These are phyloP conservation scores for Drosophila mercatorum DNA, from an alignment of 2,888 invertebrate genomes.

Conservation along the genomic window DNA sequence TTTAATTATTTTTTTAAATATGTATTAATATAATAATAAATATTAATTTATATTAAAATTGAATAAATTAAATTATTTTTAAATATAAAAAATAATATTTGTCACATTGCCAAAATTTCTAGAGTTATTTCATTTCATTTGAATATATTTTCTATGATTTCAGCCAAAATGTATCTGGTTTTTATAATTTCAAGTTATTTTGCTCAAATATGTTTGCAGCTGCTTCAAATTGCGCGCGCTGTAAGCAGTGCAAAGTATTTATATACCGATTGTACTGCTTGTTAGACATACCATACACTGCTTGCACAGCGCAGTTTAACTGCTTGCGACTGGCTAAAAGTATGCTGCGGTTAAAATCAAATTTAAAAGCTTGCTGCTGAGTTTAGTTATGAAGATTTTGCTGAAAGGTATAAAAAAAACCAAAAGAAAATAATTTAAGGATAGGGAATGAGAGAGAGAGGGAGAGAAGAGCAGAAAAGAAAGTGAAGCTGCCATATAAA, in stretches of 20 bases:
- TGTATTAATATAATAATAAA: no score
- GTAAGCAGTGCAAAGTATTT: neutral
- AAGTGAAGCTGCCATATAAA: no score
- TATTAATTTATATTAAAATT: no score
- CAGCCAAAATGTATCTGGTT: neutral
- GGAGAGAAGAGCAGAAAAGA: no score
- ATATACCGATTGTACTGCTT: conserved; percentile 11
- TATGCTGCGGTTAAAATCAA: conserved; percentile 24
- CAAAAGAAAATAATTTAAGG: no score
- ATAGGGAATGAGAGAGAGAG: no score
- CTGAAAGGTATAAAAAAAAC: neutral
- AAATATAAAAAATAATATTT: no score
- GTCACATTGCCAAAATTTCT: no score
- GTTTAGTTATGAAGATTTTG: no score
- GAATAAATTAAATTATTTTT: no score
- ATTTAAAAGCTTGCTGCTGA: neutral
- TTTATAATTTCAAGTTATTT: neutral
- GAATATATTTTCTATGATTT: neutral
- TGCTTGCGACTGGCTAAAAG: conserved; percentile 27
- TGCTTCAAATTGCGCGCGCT: conserved; percentile 22
- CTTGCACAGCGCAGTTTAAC: neutral
- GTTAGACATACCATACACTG: neutral
- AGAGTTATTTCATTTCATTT: no score
- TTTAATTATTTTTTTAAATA: no score
- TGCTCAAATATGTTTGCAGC: neutral